phyloP scores from a whole-genome alignment of 2,113 vertebrate species.

The Phylloscopus whistleri region DNA sequence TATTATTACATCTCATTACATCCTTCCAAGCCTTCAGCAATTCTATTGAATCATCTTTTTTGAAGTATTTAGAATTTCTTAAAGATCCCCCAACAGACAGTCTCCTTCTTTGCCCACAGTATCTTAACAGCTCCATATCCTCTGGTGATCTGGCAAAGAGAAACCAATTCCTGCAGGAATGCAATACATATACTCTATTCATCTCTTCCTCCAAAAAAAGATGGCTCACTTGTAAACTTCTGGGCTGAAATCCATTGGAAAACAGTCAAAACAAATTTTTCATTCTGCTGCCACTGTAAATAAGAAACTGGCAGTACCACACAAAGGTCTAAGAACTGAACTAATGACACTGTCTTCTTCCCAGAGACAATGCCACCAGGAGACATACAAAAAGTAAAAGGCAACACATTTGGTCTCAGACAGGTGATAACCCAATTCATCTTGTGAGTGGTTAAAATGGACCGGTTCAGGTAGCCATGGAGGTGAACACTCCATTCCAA shows the following conservation, averaged over 20 bases:
- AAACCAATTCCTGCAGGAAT: not conserved
- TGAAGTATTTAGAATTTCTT: not conserved
- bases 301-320: not conserved
- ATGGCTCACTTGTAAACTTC: not conserved
- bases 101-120: not conserved
- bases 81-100: not conserved
- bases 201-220: not conserved
- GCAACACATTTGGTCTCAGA: not conserved
- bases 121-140: not conserved
- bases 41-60: not conserved
- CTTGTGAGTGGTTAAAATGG: not conserved
- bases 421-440: not conserved
- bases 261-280: slow-evolving; percentile 5
- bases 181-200: not conserved
- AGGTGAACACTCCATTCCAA: not conserved
- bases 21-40: not conserved
- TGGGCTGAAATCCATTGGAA: slow-evolving; percentile 22
- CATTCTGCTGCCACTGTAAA: not conserved
- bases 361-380: not conserved
- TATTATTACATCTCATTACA: not conserved
- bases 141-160: not conserved
- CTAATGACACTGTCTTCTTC: not conserved
- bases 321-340: not conserved
- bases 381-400: not conserved
- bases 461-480: not conserved